Percentiles rank a stretch among this genome's conserved stretches.
These are phyloP conservation scores for Hydrolagus affinis DNA, from an alignment of 2,113 vertebrate genomes.

Conservation along the genomic window DNA sequence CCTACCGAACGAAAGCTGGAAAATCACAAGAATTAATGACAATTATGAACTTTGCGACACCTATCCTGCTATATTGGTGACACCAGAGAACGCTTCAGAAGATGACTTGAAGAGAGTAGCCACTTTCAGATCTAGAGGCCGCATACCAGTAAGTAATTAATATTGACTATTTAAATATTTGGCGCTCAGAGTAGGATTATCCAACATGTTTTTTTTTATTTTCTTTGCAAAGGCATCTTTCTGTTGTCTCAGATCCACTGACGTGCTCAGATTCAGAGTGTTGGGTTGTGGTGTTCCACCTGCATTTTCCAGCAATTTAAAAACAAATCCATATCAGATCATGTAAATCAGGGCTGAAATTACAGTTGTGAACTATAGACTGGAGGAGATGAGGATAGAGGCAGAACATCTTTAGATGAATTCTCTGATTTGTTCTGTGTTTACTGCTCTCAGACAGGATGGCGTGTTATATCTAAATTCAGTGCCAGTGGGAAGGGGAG, in stretches of 20 bases:
- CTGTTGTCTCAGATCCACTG: neutral
- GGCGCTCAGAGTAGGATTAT: neutral
- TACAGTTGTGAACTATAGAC: too few species aligned
- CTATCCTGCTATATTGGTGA: slow-evolving; percentile 76
- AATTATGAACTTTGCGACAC: slow-evolving; percentile 89
- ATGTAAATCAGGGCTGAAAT: too few species aligned
- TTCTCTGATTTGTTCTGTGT: too few species aligned
- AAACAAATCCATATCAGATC: too few species aligned
- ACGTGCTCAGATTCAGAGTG: neutral
- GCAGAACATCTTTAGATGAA: too few species aligned
- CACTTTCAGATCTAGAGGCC: slow-evolving; percentile 78
- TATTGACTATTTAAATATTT: neutral
- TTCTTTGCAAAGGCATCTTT: neutral
- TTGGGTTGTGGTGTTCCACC: too few species aligned
- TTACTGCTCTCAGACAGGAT: too few species aligned
- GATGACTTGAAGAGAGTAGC: slow-evolving; percentile 82
- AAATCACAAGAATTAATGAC: slow-evolving; percentile 82
- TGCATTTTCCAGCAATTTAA: too few species aligned
- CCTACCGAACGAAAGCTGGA: slow-evolving; percentile 95
- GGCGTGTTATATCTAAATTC: too few species aligned
- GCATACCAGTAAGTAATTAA: slow-evolving; percentile 74
- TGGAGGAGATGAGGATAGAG: too few species aligned
- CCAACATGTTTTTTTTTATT: neutral
- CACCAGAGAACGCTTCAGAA: slow-evolving; percentile 84
- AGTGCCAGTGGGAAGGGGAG: too few species aligned